Conservation (phyloP, 2,113 vertebrate genomes). For the Petromus typicus region DNA sequence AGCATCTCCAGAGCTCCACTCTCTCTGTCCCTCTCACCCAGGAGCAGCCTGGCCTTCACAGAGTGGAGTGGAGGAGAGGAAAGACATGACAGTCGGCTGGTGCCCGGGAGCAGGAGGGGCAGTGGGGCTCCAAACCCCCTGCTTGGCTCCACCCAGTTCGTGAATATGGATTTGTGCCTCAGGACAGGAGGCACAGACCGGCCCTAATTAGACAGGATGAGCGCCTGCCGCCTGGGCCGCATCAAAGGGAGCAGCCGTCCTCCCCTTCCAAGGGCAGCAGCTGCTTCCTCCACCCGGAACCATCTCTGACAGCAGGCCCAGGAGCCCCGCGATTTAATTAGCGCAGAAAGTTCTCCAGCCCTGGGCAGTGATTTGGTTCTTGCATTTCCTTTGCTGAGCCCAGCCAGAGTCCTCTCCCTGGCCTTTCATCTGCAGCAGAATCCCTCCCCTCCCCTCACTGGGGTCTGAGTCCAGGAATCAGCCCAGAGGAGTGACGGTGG, state of each 20-base stretch:
- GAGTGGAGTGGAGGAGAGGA: background rate
- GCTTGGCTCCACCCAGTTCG: background rate
- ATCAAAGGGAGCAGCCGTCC: slow-evolving; percentile 55
- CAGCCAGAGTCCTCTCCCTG: background rate
- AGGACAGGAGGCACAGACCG: slow-evolving; percentile 42
- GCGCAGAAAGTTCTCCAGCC: slow-evolving; percentile 81
- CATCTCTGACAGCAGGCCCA: slow-evolving; percentile 82
- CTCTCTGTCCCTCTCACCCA: background rate
- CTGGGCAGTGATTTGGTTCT: slow-evolving; percentile 84
- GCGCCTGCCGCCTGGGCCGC: background rate
- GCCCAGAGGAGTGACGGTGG: too few relatives aligned
- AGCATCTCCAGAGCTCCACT: accelerated
- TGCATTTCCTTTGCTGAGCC: slow-evolving; percentile 63
- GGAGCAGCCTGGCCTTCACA: background rate
- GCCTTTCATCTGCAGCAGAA: background rate
- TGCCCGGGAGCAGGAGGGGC: background rate
- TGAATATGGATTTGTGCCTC: slow-evolving; percentile 73
- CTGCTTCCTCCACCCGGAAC: background rate
- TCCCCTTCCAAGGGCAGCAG: slow-evolving; percentile 36
- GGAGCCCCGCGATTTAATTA: slow-evolving; percentile 85
- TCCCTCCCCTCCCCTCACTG: background rate
- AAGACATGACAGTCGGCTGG: background rate
- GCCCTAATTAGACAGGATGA: slow-evolving; percentile 33
- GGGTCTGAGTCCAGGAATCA: background rate
- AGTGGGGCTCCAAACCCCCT: background rate